Evolutionary conservation across 2,113 vertebrate species (phyloP).

Genomic region (Romanogobio albipinnatus): DNA sequence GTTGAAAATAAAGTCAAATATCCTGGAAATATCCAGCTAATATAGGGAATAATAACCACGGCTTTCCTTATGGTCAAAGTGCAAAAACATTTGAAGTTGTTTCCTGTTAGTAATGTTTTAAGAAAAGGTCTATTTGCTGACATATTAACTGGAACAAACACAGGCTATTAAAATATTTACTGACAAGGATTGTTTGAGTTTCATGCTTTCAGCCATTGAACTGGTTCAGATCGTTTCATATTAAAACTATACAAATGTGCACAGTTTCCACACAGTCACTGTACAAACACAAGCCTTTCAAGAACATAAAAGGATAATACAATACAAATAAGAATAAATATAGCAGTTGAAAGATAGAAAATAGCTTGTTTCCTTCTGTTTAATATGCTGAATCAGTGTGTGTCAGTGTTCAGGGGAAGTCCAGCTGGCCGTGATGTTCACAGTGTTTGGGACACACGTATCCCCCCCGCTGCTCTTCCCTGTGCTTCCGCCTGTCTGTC

Average conservation of each 20-base stretch:
- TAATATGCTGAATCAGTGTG: not conserved
- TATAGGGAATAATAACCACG: too few species aligned
- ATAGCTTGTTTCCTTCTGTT: not conserved
- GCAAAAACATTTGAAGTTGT: not conserved
- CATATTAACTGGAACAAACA: not conserved
- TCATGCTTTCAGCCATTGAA: not conserved
- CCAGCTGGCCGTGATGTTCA: constrained; percentile 52
- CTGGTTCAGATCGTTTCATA: not conserved
- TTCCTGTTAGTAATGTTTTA: not conserved
- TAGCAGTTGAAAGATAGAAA: not conserved
- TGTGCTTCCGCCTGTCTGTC: constrained; percentile 49
- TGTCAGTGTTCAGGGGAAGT: constrained; percentile 53
- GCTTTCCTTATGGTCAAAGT: not conserved
- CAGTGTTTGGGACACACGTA: constrained; percentile 66
- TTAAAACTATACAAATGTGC: not conserved
- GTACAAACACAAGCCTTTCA: not conserved
- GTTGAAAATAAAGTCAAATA: too few species aligned
- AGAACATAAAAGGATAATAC: not conserved
- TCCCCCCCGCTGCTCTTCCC: not conserved
- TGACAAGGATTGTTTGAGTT: constrained; percentile 3
- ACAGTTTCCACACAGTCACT: not conserved
- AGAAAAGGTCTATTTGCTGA: not conserved
- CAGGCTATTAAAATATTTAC: not conserved
- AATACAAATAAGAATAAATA: not conserved
- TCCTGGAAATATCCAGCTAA: not conserved